These are phyloP conservation scores for Diloba caeruleocephala DNA, from an alignment of 2,888 invertebrate species.

Conservation along the genomic window DNA sequence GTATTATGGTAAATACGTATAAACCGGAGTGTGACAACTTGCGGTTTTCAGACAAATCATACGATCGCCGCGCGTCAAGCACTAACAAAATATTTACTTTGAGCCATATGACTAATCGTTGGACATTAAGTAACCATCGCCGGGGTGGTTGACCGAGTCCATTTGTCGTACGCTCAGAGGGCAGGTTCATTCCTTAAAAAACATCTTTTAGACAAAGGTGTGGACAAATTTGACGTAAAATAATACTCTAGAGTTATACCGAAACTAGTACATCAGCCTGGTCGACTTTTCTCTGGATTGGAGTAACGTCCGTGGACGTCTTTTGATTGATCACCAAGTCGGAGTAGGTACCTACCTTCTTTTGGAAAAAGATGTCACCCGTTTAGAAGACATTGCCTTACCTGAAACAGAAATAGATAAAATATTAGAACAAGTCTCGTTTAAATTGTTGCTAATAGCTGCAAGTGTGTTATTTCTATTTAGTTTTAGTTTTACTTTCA, in stretches of 20 bases:
- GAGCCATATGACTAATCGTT: conserved; percentile 78
- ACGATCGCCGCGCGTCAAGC: conserved; percentile 67
- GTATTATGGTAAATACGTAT: conserved; percentile 58
- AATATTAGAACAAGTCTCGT: conserved; percentile 48
- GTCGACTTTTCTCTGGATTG: conserved; percentile 50
- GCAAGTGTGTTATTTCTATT: conserved; percentile 19
- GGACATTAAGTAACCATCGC: conserved; percentile 82
- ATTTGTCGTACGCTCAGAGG: conserved; percentile 73
- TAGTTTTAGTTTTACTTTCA: conserved; percentile 30
- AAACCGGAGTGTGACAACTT: conserved; percentile 58
- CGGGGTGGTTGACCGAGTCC: conserved; percentile 82
- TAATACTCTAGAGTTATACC: conserved; percentile 37
- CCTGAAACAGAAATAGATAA: conserved; percentile 81
- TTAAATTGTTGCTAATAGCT: conserved; percentile 36
- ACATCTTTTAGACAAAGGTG: conserved; percentile 54
- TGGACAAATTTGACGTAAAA: conserved; percentile 60
- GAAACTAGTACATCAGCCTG: conserved; percentile 69
- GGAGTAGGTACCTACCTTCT: conserved; percentile 75
- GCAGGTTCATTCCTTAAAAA: conserved; percentile 73
- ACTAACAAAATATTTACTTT: conserved; percentile 77
- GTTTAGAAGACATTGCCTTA: conserved; percentile 87
- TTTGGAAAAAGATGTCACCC: conserved; percentile 75
- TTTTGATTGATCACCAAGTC: conserved; percentile 69
- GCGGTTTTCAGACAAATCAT: conserved; percentile 67
- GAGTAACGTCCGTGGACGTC: conserved; percentile 38